Base-by-base conservation (phyloP, 2,113 vertebrate species). In the Limanda limanda region DNA sequence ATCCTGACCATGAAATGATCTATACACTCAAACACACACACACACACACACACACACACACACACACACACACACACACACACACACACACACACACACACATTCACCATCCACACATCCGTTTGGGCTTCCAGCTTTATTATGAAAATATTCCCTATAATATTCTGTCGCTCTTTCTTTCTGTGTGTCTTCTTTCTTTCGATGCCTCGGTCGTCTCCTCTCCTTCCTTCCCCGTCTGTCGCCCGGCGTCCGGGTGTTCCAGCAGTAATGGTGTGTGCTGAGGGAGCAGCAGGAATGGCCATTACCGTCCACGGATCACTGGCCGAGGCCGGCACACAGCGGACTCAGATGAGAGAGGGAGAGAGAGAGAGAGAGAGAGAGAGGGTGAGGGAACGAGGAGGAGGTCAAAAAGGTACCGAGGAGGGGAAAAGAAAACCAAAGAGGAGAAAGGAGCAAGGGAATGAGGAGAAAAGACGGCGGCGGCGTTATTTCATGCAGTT, bases 271-370 rank as follows among this genome's bases (percentile, higher is more conserved):
- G 85, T 77, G 82, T 91, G 87, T 92, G 91, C 88, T 72, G 81
- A 82, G 82, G 72, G 82, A 95, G 93, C 96, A 95, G 95, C 95
- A 94, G 96, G 96, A 95, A 95, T 91, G 93, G 93, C 94, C 94
- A 96, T 97, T 96, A 96, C 93, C 86, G 21, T 94, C 91, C 93
- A 95, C 31, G 95, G 95, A 95, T 97, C 95, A 94, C 91, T 89
- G 93, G 92, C 89, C 91, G 93, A 42, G 94, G 94, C 94, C 93
- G 92, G 93, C 93, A 95, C 94, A 95, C 95, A 93, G 95, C 89
- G 92, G 95, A 95, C 92, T 92, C 83, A 61, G 55, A 75, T 65
- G 93, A 94, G 93, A 23, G 76, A 65, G 66, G 70, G 64, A 58
- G 93, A 94, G 93, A 23, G 76, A 60, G 66, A 72, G 64, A 55